Evolutionary conservation across 2,888 invertebrate genomes (phyloP), one percentile per base, ranked within the genome.

Genomic region (Steinernema carpocapsae): DNA sequence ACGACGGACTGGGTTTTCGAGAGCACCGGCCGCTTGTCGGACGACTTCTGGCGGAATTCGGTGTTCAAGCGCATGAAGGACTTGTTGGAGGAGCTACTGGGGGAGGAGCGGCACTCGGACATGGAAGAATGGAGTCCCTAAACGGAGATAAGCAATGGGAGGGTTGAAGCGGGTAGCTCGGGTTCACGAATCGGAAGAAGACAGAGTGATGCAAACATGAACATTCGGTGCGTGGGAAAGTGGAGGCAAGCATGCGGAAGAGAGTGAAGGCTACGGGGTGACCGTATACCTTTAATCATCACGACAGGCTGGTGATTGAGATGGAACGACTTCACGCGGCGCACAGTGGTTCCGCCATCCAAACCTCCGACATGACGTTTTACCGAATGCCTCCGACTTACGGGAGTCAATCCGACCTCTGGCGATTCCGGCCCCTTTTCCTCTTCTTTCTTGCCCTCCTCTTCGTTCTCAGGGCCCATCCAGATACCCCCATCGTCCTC

Each of bases 1-100:
- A 85, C 83, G 32, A 85, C 82, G 2, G 84, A 84, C 75, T 85
- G 85, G 19, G 85, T 83, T 71, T 85, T 85, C 76, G 84, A 82
- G 46, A 85, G 77, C 70, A 82, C 77, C 17, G 85, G 85, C 42
- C 85, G 77, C 51, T 76, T 46, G 29, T 83, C 82, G 73, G 76
- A 72, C 26, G 81, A 81, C 59, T 82, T 74, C 32, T 78, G 81
- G 72, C 82, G 80, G 51, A 74, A 81, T 74, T 84, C 83, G 12
- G 79, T 80, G 76, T 80, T 78, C 32, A 82, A 72, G 32, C 82
- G 77, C 70, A 76, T 73, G 72, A 81, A 78, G 1, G 79, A 72
- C 70, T 74, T 52, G 32, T 73, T 46, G 70, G 72, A 70, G 52
- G 73, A 45, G 70, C 51, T 64, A 32, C 52, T 70, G 43, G 72